Percentiles rank a stretch among this genome's conserved stretches.
Conservation (phyloP, 2,797 vertebrate genomes). For the Squalus acanthias region DNA sequence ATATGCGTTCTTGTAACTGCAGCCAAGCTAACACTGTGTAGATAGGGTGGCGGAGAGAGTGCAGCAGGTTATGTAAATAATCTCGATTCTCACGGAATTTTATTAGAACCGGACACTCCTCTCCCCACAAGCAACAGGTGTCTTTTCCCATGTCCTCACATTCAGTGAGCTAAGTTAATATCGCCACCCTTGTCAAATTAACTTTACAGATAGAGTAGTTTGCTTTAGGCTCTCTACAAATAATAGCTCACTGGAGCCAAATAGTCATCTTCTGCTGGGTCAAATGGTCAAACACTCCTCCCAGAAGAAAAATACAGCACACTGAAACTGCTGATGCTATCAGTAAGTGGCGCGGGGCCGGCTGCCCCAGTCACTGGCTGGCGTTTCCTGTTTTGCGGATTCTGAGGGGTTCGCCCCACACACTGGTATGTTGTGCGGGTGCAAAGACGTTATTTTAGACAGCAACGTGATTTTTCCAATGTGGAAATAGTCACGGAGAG, state of each 20-base stretch:
- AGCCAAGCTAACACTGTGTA: not conserved
- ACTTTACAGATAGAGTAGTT: not conserved
- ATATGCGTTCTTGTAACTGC: not conserved
- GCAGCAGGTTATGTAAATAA: not conserved
- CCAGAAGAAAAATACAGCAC: not conserved
- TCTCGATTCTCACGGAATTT: not conserved
- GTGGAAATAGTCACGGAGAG: not conserved
- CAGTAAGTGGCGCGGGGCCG: not conserved
- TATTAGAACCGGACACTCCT: not conserved
- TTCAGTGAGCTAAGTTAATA: not conserved
- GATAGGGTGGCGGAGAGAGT: not conserved
- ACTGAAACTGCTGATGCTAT: not conserved
- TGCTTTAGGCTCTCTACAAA: not conserved
- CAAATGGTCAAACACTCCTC: not conserved
- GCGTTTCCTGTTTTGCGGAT: not conserved
- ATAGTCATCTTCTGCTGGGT: not conserved
- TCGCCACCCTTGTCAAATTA: not conserved
- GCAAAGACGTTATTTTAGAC: not conserved
- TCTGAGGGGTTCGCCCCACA: not conserved
- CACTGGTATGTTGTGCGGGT: not conserved
- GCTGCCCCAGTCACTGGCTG: not conserved
- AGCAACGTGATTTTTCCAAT: not conserved
- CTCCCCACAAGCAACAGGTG: not conserved
- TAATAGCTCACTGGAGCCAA: not conserved
- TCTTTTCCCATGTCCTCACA: not conserved